A percentile compares a stretch with the other conserved stretches of the same genome.
These are phyloP conservation scores for Gasterosteus aculeatus DNA, from an alignment of 2,113 vertebrate species.

Conservation along the genomic window DNA sequence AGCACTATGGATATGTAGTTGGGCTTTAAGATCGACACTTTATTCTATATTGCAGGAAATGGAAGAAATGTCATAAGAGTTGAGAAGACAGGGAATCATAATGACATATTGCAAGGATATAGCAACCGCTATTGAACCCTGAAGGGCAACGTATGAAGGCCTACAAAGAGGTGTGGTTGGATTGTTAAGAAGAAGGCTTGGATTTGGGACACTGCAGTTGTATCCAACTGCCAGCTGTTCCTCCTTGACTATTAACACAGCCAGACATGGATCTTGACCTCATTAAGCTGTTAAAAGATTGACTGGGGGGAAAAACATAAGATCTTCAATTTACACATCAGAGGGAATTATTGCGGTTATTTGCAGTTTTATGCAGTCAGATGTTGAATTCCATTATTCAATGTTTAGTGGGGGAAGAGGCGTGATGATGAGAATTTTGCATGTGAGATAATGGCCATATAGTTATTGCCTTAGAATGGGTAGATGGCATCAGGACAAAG, in stretches of 20 bases:
- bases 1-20: not conserved
- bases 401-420: not conserved
- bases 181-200: not conserved
- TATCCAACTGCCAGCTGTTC: not conserved
- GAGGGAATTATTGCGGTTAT: not conserved
- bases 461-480: not conserved
- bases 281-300: not conserved
- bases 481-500: not conserved
- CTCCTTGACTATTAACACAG: not conserved
- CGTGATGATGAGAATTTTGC: not conserved
- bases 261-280: not conserved
- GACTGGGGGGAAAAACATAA: not conserved
- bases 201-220: not conserved
- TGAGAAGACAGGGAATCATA: not conserved
- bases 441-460: not conserved
- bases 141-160: not conserved
- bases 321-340: not conserved
- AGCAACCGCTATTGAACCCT: not conserved
- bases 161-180: not conserved
- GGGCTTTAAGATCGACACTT: not conserved
- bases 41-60: not conserved
- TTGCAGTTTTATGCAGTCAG: not conserved
- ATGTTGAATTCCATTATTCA: not conserved
- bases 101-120: not conserved
- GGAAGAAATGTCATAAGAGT: not conserved